phyloP scores from a whole-genome alignment of 2,113 vertebrate genomes.

The Neopipo cinnamomea region DNA sequence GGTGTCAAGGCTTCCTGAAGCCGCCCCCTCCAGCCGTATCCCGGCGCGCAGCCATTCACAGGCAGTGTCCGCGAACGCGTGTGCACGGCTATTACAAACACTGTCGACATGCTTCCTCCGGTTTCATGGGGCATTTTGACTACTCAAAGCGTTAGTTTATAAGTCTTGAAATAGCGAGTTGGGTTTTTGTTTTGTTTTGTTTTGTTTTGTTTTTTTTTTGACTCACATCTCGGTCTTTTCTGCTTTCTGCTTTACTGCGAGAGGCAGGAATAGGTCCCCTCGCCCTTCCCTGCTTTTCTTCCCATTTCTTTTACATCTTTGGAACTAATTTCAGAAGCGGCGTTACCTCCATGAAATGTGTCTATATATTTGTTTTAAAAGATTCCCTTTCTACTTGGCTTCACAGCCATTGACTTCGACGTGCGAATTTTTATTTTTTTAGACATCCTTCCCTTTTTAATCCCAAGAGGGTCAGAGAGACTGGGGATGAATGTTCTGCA shows the following conservation, averaged over 20 bases:
- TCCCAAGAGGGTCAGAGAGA: background rate
- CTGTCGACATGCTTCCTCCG: background rate
- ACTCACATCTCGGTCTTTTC: background rate
- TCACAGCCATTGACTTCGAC: background rate
- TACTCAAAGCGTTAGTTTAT: background rate
- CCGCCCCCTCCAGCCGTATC: background rate
- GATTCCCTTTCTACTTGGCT: background rate
- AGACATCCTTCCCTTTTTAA: background rate
- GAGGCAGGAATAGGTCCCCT: background rate
- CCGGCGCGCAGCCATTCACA: background rate
- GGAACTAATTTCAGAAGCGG: background rate
- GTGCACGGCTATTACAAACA: background rate
- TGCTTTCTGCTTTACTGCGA: background rate
- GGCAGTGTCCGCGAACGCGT: background rate
- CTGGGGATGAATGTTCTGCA: background rate
- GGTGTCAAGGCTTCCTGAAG: background rate
- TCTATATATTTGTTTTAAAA: background rate
- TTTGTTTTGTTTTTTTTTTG: background rate
- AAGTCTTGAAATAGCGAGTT: background rate
- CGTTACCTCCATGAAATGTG: background rate
- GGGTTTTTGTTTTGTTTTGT: accelerated
- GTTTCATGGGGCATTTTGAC: background rate
- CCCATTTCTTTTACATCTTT: background rate
- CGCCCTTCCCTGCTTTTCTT: background rate
- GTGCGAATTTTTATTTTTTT: background rate